phyloP scores from a whole-genome alignment of 2,888 invertebrate genomes.

The Eilema depressum region DNA sequence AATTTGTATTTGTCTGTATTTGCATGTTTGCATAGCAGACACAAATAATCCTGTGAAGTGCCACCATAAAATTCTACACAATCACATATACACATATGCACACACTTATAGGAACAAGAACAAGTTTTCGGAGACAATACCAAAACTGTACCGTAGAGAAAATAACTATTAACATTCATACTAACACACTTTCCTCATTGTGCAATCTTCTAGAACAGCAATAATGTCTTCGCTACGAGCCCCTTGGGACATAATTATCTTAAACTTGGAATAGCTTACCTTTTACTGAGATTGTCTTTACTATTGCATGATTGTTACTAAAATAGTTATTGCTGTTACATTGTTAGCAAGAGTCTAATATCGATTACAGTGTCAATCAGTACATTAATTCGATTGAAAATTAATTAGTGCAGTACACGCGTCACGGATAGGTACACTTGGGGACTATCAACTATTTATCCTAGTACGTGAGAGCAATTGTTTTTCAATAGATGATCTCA shows the following conservation, averaged over 20 bases:
- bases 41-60: too few species aligned
- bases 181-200: conserved; percentile 11
- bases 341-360: background rate
- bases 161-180: background rate
- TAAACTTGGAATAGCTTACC: conserved; percentile 16
- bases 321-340: conserved; percentile 5
- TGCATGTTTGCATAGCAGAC: too few species aligned
- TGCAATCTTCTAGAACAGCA: conserved; percentile 17
- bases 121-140: background rate
- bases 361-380: background rate
- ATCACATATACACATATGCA: background rate
- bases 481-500: too few species aligned
- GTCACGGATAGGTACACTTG: too few species aligned
- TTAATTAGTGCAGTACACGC: too few species aligned
- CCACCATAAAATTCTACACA: too few species aligned
- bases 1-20: too few species aligned
- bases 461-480: too few species aligned
- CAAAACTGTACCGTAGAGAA: background rate
- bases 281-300: conserved; percentile 10
- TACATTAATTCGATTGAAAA: too few species aligned
- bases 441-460: too few species aligned
- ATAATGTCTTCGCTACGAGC: conserved; percentile 6
- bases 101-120: background rate
- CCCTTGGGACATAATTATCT: conserved; percentile 17
- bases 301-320: background rate